Base-by-base conservation (phyloP, 2,888 invertebrate species). In the Smittia sp. region DNA sequence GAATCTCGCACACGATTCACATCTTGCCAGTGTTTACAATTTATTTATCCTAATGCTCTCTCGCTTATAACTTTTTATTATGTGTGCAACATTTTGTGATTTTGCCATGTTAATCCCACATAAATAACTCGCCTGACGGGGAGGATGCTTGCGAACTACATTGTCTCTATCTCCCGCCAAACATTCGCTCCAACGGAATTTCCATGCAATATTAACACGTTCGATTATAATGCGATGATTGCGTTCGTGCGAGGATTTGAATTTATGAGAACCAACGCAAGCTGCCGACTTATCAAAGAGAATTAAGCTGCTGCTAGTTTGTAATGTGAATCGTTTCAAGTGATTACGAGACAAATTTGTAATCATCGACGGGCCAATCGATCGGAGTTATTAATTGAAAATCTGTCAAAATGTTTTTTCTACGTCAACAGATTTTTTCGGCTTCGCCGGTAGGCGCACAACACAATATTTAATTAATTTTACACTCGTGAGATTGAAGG, bases 1-100 rank as follows among this genome's bases (percentile, higher is more conserved):
- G n/a, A 46, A 46, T 46, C 15, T 46, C 46, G 27, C 63, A 66
- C 38, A 66, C 15, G 46, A 46, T 46, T 46, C 46, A 46, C 46
- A 46, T 46, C n/a, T 46, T 46, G 46, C 15, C 46, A 46, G n/a
- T 46, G 46, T 67, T 39, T 22, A 67, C 65, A 65, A 65, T 39
- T 67, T 67, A 41, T 67, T 67, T 41, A 67, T 67, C 67, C 67
- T 32, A 32, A 38, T 65, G 38, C 38, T 58, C 18, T 18, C 25
- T 18, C 32, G n/a, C 32, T 32, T 32, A 3, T 32, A n/a, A 20
- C 32, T 9, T 32, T 32, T 65, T 65, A 65, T 32, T 65, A 65
- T 65, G 65, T 62, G 62, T 65, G 65, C 24, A 20, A 67, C 67
- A 67, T 66, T 66, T 66, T 66, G 24, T 15, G 46, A 58, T 58